Evolutionary conservation across 2,797 vertebrate genomes (phyloP).

Genomic region (Pyrocephalus nanus): DNA sequence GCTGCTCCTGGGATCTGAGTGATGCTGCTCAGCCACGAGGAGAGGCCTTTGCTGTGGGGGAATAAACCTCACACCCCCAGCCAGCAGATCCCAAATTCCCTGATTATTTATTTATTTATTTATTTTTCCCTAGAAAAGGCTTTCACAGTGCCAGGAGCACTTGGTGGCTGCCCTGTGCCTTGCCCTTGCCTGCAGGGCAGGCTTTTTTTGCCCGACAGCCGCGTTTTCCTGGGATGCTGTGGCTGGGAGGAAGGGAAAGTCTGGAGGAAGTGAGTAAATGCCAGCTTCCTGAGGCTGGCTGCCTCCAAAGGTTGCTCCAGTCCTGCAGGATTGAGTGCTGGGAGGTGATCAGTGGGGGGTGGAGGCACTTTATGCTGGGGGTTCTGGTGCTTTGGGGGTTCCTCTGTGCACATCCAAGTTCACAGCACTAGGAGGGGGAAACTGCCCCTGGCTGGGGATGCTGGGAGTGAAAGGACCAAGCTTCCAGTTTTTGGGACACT

Average conservation of each 20-base stretch:
- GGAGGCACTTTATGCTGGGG: neutral
- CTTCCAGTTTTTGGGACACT: neutral
- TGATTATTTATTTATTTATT: neutral
- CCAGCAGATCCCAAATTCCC: neutral
- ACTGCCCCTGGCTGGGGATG: neutral
- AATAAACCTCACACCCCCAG: neutral
- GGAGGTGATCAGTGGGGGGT: neutral
- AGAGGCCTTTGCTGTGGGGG: neutral
- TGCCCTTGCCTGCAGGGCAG: neutral
- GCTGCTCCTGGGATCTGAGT: neutral
- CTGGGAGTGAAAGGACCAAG: neutral
- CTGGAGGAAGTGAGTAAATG: neutral
- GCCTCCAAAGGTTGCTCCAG: neutral
- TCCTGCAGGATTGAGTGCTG: neutral
- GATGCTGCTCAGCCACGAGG: neutral
- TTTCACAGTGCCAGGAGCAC: fast-evolving
- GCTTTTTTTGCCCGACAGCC: neutral
- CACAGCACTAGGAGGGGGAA: neutral
- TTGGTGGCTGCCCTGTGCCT: neutral
- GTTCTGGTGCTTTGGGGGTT: neutral
- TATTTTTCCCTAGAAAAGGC: neutral
- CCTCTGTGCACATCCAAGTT: neutral
- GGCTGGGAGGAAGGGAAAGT: neutral
- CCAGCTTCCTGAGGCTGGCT: neutral
- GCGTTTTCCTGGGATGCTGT: neutral